A percentile compares a stretch with the other conserved stretches of the same genome.
Evolutionary conservation across 2,797 vertebrate genomes (phyloP).

Genomic region (Peromyscus attwateri): DNA sequence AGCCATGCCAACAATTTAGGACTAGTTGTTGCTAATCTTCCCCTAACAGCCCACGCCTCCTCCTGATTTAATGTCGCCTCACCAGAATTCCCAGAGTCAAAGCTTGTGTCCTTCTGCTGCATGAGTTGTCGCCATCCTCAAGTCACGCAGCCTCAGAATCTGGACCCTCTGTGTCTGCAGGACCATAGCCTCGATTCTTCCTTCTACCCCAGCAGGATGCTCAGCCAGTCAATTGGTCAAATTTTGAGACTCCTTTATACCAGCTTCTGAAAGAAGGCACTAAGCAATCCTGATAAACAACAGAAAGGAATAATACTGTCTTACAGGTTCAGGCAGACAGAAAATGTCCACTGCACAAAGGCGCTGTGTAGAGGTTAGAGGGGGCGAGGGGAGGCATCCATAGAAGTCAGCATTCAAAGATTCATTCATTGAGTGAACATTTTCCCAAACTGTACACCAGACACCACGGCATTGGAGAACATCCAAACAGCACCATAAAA

Average conservation of each 20-base stretch:
- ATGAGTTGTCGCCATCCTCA: not conserved
- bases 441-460: not conserved
- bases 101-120: too few relatives aligned
- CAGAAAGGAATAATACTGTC: not conserved
- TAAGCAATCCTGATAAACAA: not conserved
- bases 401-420: not conserved
- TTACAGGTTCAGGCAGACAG: not conserved
- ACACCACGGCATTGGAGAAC: not conserved
- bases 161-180: not conserved
- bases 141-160: not conserved
- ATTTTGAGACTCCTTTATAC: not conserved
- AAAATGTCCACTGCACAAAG: not conserved
- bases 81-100: not conserved
- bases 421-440: not conserved
- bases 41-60: not conserved
- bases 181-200: not conserved
- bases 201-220: not conserved
- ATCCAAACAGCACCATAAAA: not conserved
- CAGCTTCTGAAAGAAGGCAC: not conserved
- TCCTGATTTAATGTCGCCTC: not conserved
- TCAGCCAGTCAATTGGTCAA: not conserved
- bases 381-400: accelerated
- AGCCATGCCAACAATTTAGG: not conserved
- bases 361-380: not conserved
- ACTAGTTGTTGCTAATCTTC: not conserved